These are phyloP conservation scores for Epirrhoe tristata DNA, from an alignment of 2,888 invertebrate genomes.

Conservation along the genomic window DNA sequence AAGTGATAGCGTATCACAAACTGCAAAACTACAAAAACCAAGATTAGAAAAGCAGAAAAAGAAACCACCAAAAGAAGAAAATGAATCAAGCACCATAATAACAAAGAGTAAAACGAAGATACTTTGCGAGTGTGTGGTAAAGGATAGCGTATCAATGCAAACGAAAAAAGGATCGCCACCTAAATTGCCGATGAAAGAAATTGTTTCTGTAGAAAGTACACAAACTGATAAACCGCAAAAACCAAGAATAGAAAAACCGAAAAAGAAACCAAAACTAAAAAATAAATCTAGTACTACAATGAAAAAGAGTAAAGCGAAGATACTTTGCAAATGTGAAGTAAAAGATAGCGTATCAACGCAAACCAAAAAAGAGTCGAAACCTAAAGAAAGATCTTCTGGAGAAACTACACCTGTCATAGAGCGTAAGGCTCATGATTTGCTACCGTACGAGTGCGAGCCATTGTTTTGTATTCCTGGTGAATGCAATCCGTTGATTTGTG, in stretches of 20 bases:
- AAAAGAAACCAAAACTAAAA: constrained; percentile 13
- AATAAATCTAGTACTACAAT: constrained; percentile 13
- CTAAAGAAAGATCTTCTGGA: neutral
- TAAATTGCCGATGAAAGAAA: too few relatives aligned
- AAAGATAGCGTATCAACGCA: constrained; percentile 16
- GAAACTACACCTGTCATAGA: neutral
- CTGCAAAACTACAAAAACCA: neutral
- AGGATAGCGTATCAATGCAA: constrained; percentile 7
- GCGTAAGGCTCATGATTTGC: constrained; percentile 19
- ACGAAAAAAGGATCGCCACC: constrained; percentile 11
- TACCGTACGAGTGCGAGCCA: constrained; percentile 46
- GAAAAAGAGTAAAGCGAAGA: constrained; percentile 3
- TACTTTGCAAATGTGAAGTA: constrained; percentile 20
- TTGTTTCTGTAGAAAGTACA: neutral
- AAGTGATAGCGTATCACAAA: too few relatives aligned
- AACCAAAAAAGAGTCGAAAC: constrained; percentile 14
- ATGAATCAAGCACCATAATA: constrained; percentile 10
- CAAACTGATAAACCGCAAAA: neutral
- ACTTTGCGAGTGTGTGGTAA: too few relatives aligned
- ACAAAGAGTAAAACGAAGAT: neutral
- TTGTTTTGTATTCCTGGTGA: constrained; percentile 48
- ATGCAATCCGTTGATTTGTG: constrained; percentile 49
- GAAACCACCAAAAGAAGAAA: constrained; percentile 11
- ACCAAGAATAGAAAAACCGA: neutral
- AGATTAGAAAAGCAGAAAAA: neutral